Evolutionary conservation across 1,140 invertebrate genomes (phyloP), one percentile per base, ranked within the genome.

Genomic region (Trinorchestia longiramus): DNA sequence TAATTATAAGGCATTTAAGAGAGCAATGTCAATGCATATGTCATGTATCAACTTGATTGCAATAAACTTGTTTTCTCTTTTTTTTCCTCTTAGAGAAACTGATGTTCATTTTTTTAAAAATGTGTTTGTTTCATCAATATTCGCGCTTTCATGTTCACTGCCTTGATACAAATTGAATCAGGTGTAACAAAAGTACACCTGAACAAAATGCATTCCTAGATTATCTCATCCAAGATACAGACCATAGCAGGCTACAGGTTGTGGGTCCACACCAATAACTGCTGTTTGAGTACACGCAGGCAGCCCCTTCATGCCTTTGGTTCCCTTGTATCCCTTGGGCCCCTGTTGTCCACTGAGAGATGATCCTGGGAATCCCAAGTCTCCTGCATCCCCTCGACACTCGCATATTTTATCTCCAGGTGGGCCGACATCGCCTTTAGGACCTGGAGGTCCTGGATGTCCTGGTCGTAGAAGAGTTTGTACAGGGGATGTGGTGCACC

Each of bases 271-370:
- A 0, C 0, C 0, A n/a, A 28, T 0, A 15, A 4, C 62, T 11
- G 15, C 36, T 11, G 3, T 45, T 47, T 47, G 43, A 47, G 92
- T 94, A 44, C 92, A 94, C 11, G 43, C 95, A 19, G 47, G 77
- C 17, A 91, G 45, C 3, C 95, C 95, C 42, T 95, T 87, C 19
- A 47, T n/a, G 1, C 95, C 95, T 41, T 95, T 95, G 41, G 23
- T 44, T 0, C 95, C 95, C 41, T 91, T 95, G 95, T 91, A 91
- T 11, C 95, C 95, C 43, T 96, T 95, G 53, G n/a, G 44, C 45
- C 96, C 96, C 36, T 47, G 95, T 43, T 41, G 23, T 19, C 96
- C 96, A 36, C 87, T 87, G 88, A 95, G 95, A 8, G 95, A 95
- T 11, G 43, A 43, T 36, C 95, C 95, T 17, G 95, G 95, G n/a